phyloP scores from a whole-genome alignment of 2,888 invertebrate genomes.

The Eulithis prunata region DNA sequence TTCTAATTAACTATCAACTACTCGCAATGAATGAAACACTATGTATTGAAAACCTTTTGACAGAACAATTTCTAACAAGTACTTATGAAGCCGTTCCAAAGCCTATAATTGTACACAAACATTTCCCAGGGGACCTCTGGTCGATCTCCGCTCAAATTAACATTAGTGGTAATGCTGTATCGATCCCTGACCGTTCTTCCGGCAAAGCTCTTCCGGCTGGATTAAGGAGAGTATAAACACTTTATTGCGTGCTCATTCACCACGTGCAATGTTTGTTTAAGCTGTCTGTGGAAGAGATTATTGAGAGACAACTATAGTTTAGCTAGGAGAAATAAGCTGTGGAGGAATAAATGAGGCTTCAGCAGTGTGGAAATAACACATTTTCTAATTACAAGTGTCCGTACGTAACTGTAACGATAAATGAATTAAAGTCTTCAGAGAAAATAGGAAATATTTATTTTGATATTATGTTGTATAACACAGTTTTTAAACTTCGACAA shows the following conservation, averaged over 20 bases:
- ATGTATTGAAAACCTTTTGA: too few species aligned
- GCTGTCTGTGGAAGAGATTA: neutral
- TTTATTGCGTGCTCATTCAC: constrained; percentile 16
- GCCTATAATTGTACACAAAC: constrained; percentile 12
- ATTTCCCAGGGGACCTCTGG: constrained; percentile 7
- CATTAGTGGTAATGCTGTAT: constrained; percentile 67
- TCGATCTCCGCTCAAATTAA: constrained; percentile 48
- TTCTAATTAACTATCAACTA: too few species aligned
- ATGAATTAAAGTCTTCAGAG: too few species aligned
- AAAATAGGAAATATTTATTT: too few species aligned
- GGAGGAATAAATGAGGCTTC: too few species aligned
- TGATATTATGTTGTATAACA: too few species aligned
- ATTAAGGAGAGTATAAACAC: constrained; percentile 27
- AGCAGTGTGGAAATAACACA: too few species aligned
- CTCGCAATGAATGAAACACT: too few species aligned
- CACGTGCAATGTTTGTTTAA: constrained; percentile 1
- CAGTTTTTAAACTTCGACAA: too few species aligned
- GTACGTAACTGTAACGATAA: too few species aligned
- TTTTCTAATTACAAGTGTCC: too few species aligned
- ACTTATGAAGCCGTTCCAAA: neutral
- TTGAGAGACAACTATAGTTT: neutral
- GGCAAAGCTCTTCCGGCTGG: constrained; percentile 14
- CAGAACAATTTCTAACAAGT: neutral
- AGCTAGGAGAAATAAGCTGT: too few species aligned
- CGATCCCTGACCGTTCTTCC: constrained; percentile 50